Conservation (phyloP, 2,113 vertebrate genomes). For the Tapirus terrestris region DNA sequence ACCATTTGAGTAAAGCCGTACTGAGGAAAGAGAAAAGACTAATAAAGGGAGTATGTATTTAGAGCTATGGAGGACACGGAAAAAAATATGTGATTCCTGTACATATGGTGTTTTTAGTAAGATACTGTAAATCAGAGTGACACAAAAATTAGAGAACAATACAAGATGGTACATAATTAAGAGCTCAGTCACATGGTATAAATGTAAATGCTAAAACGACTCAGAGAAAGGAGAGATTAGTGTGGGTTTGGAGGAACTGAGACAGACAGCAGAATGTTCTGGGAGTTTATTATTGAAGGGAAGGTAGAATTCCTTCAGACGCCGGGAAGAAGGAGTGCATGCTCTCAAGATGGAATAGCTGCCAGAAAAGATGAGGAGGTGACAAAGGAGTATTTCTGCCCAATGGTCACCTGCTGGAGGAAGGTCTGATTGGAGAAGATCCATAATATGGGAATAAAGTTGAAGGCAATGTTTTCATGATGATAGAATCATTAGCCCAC, state of each 20-base stretch:
- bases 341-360: not conserved
- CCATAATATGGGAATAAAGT: not conserved
- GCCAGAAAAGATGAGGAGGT: not conserved
- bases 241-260: not conserved
- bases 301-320: not conserved
- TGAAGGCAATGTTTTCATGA: not conserved
- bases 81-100: not conserved
- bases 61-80: not conserved
- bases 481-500: not conserved
- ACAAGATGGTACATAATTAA: not conserved
- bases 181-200: not conserved
- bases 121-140: not conserved
- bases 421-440: not conserved
- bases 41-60: not conserved
- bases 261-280: not conserved
- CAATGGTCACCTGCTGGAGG: not conserved
- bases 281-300: not conserved
- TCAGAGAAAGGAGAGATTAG: not conserved
- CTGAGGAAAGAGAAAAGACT: not conserved
- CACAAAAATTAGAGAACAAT: conserved; percentile 9
- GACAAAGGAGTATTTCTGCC: not conserved
- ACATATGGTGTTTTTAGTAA: not conserved
- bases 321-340: not conserved
- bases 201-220: not conserved
- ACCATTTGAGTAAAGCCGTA: not conserved